Evolutionary conservation across 1,140 invertebrate genomes (phyloP), one percentile per base, ranked within the genome.

Genomic region (Atta colombica): DNA sequence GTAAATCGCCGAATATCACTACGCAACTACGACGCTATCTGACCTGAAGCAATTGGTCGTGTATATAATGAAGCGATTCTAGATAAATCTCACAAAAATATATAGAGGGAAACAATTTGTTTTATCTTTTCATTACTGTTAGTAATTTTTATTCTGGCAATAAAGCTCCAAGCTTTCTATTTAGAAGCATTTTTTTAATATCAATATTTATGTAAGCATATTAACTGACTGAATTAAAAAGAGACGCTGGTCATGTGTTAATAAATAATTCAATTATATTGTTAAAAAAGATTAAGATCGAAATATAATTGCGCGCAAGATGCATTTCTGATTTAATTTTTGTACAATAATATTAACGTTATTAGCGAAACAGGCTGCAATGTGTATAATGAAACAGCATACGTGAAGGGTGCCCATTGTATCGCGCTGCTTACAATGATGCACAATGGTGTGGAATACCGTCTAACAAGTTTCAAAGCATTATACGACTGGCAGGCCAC

Each of bases 401-500:
- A 82, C 84, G 72, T 77, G 74, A 88, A 88, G 84, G 18, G 61
- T 71, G 65, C 31, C 81, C 61, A 91, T 89, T 90, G 90, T 91
- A 74, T 74, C 45, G 65, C 66, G 39, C 21, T 14, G 60, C 61
- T 63, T 61, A 75, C 55, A 65, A 45, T 72, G 89, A 88, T 72
- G 60, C 77, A 90, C 89, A 90, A 91, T 89, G 25, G 84, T 65
- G 84, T 80, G 78, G 74, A 31, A 65, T 60, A 91, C 63, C 74
- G 89, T 75, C 69, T 88, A 88, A 90, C 88, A 91, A 91, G 90
- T 90, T 85, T 82, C 58, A 49, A 66, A 25, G 63, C 39, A 14
- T 14, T 51, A 25, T 25, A 85, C 90, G 84, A 80, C 39, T 91
- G 78, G 78, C 89, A 87, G 89, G 85, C 89, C 89, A 90, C 89